Conservation (phyloP, 2,113 vertebrate species). For the Struthidea cinerea region DNA sequence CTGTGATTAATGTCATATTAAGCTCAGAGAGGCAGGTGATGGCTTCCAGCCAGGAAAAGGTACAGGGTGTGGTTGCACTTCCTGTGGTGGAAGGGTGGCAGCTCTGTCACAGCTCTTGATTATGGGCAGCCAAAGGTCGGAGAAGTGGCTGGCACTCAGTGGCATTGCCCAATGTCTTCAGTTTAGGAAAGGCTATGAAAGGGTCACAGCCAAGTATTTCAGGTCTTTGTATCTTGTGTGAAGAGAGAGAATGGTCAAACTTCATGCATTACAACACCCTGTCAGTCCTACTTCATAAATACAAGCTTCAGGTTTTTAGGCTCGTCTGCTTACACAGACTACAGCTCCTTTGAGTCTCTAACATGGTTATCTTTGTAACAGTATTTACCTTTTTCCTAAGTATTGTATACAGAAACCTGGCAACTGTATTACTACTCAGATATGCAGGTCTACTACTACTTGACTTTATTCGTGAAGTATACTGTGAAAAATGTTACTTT, state of each 20-base stretch:
- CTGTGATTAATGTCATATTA: background rate
- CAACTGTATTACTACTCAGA: background rate
- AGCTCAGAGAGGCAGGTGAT: background rate
- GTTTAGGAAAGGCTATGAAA: background rate
- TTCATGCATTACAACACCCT: background rate
- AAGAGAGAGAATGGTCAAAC: background rate
- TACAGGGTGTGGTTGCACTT: background rate
- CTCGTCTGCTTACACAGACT: background rate
- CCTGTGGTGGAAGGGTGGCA: background rate
- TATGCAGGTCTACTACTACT: background rate
- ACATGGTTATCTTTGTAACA: background rate
- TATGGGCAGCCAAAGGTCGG: rapidly evolving
- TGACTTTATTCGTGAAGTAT: background rate
- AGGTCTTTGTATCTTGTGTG: background rate
- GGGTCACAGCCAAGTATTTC: background rate
- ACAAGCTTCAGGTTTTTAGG: background rate
- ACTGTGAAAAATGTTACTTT: background rate
- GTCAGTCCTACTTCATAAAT: background rate
- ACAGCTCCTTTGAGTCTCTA: background rate
- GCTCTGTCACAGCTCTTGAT: background rate
- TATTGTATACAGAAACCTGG: background rate
- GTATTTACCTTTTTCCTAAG: background rate
- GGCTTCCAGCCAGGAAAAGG: background rate
- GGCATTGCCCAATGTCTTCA: background rate
- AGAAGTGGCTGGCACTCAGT: background rate